phyloP scores from a whole-genome alignment of 2,797 vertebrate genomes.

The Alca torda region DNA sequence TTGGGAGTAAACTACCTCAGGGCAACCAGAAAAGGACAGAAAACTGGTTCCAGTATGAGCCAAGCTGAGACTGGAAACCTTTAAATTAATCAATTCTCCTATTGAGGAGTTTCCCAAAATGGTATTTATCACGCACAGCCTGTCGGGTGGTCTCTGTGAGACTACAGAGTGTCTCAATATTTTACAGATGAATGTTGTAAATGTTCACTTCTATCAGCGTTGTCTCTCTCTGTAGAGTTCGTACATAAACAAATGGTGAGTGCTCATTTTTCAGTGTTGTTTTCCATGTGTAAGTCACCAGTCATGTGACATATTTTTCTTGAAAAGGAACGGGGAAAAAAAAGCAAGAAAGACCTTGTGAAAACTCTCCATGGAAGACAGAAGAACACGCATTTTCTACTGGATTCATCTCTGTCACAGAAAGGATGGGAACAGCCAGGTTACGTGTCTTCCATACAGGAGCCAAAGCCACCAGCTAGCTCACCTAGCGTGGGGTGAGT shows the following conservation, averaged over 20 bases:
- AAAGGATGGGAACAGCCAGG: background rate
- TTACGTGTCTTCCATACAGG: background rate
- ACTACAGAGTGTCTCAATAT: background rate
- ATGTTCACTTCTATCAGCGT: background rate
- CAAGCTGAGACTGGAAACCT: background rate
- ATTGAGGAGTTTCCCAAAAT: background rate
- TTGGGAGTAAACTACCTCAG: background rate
- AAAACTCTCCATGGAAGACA: background rate
- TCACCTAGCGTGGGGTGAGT: accelerated
- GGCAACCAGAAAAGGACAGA: background rate
- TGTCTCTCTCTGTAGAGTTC: background rate
- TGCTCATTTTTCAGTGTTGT: background rate
- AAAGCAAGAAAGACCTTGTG: background rate
- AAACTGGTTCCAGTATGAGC: background rate
- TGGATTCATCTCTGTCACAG: background rate
- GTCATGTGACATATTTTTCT: background rate
- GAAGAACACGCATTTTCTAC: background rate
- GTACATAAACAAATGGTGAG: background rate
- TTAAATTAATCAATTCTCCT: background rate
- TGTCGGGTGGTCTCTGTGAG: background rate
- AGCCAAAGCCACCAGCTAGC: background rate
- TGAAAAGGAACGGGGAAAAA: background rate
- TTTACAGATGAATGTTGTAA: constrained; percentile 7
- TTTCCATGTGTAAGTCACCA: background rate
- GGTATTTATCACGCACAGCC: background rate